Evolutionary conservation across 2,888 invertebrate species (phyloP).

Genomic region (Calameuta pallipes): DNA sequence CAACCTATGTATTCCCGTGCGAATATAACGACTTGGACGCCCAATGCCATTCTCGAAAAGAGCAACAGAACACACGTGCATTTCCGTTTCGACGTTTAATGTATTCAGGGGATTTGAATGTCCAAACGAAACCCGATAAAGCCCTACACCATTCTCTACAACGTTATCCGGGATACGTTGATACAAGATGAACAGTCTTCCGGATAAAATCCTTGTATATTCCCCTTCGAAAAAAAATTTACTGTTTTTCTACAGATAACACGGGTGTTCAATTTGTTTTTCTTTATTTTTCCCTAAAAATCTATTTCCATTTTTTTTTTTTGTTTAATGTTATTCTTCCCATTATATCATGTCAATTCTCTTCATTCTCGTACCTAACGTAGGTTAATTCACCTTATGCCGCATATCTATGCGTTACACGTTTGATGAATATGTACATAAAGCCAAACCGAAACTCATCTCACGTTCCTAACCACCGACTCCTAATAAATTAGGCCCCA

Average conservation of each 20-base stretch:
- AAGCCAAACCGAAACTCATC: too few relatives aligned
- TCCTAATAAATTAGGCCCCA: too few relatives aligned
- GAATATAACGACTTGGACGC: not conserved
- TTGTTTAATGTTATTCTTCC: too few relatives aligned
- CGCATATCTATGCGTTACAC: too few relatives aligned
- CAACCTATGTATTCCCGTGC: not conserved
- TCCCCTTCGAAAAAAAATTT: not conserved
- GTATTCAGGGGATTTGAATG: not conserved
- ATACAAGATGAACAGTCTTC: not conserved
- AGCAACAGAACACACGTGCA: not conserved
- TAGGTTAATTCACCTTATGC: too few relatives aligned
- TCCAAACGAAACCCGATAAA: not conserved
- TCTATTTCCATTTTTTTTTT: not conserved
- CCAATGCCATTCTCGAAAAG: not conserved
- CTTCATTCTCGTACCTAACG: too few relatives aligned
- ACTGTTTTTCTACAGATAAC: not conserved
- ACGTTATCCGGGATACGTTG: constrained; percentile 8
- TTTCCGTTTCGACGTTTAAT: not conserved
- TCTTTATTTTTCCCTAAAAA: not conserved
- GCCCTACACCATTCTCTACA: constrained; percentile 10
- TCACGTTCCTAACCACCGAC: too few relatives aligned
- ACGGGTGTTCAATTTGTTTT: not conserved
- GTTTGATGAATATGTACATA: too few relatives aligned
- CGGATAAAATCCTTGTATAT: not conserved
- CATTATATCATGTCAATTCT: too few relatives aligned